Conservation (phyloP, 2,797 vertebrate species). For the Uromys caudimaculatus region DNA sequence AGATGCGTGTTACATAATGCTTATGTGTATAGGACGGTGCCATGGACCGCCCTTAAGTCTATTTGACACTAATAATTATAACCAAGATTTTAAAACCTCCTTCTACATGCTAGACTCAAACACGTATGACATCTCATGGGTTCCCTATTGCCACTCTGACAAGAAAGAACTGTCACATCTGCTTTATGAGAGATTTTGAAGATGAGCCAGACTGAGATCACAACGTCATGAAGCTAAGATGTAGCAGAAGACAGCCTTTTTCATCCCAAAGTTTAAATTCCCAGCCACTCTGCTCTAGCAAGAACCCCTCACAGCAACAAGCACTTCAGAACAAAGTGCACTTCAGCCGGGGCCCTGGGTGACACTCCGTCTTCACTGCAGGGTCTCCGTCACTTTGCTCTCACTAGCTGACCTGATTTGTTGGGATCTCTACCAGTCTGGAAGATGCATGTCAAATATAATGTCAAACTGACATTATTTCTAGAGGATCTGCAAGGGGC, state of each 20-base stretch:
- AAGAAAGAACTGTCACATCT: not conserved
- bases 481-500: not conserved
- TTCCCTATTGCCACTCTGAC: no score
- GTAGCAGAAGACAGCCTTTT: not conserved
- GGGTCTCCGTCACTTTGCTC: not conserved
- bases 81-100: not conserved
- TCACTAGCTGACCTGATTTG: no score
- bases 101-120: not conserved
- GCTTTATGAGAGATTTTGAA: not conserved
- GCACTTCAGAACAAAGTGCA: not conserved
- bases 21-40: no score
- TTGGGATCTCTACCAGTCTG: not conserved
- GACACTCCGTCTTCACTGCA: rapidly evolving
- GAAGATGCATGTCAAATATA: no score
- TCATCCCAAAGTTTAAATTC: not conserved
- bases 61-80: not conserved
- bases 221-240: not conserved
- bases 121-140: not conserved
- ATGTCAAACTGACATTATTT: not conserved
- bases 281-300: not conserved
- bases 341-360: rapidly evolving
- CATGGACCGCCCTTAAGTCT: not conserved
- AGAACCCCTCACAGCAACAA: not conserved
- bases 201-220: not conserved
- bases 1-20: not conserved